Evolutionary conservation across 2,113 vertebrate genomes (phyloP).

Genomic region (Thalassarche chlororhynchos): DNA sequence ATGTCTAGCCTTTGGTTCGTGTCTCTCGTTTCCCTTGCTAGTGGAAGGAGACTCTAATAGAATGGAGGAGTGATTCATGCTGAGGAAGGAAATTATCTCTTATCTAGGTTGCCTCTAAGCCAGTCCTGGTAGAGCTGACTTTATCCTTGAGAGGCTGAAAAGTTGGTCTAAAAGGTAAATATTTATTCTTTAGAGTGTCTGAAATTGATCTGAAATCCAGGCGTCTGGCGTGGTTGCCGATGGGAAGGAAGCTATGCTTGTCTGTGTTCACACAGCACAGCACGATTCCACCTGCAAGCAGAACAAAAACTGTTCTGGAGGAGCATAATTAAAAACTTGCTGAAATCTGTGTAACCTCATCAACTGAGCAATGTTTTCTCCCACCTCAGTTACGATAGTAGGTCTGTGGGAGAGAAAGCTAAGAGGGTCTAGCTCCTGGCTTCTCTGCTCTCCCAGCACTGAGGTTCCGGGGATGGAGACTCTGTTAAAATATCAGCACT

Average conservation of each 20-base stretch:
- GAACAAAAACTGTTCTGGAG: background rate
- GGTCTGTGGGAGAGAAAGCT: background rate
- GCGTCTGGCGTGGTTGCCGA: background rate
- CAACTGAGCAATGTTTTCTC: background rate
- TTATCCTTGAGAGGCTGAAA: constrained; percentile 45
- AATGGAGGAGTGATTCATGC: background rate
- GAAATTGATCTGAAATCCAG: background rate
- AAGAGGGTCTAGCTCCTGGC: background rate
- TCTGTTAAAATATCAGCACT: background rate
- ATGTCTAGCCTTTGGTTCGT: background rate
- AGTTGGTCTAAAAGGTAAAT: constrained; percentile 51
- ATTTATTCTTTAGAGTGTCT: constrained; percentile 30
- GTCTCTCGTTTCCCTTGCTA: background rate
- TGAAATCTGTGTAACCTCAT: background rate
- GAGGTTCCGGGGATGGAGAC: background rate
- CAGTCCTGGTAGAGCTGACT: background rate
- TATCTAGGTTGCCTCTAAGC: constrained; percentile 33
- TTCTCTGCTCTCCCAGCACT: background rate
- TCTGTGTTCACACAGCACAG: background rate
- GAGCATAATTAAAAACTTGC: background rate
- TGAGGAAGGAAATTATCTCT: constrained; percentile 33
- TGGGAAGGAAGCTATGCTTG: background rate
- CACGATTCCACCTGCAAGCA: background rate
- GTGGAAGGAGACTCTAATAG: background rate
- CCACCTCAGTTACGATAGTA: background rate